Conservation (phyloP, 2,113 vertebrate genomes). For the Pavo muticus region DNA sequence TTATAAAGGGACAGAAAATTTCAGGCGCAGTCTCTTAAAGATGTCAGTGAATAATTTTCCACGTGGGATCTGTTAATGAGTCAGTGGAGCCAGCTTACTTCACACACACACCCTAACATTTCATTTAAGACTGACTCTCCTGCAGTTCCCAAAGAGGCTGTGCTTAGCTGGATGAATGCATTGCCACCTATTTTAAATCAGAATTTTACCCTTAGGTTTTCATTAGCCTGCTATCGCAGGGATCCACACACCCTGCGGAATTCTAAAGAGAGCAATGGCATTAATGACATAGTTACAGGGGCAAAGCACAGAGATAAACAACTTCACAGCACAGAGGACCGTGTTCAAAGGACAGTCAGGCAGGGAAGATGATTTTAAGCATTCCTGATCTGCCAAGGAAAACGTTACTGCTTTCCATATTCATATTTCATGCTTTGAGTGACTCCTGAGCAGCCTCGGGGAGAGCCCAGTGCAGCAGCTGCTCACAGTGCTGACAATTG, state of each 20-base stretch:
- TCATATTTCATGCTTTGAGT: slow-evolving; percentile 13
- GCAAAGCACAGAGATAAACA: background rate
- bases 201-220: background rate
- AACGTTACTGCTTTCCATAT: slow-evolving; percentile 27
- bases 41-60: slow-evolving; percentile 13
- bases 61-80: background rate
- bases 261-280: background rate
- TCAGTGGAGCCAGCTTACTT: slow-evolving; percentile 20
- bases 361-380: background rate
- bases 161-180: background rate
- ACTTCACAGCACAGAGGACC: background rate
- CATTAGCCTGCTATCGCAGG: slow-evolving; percentile 11
- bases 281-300: slow-evolving; percentile 20
- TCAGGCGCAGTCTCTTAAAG: background rate
- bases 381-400: background rate
- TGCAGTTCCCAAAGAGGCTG: background rate
- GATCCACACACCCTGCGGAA: background rate
- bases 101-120: background rate
- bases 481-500: background rate
- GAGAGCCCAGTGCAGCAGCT: background rate
- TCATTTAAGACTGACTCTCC: background rate
- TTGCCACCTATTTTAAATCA: background rate
- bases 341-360: background rate
- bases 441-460: slow-evolving; percentile 7
- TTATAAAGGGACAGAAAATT: background rate